These are phyloP conservation scores for Pogonus chalceus DNA, from an alignment of 1,140 invertebrate species.

Conservation along the genomic window DNA sequence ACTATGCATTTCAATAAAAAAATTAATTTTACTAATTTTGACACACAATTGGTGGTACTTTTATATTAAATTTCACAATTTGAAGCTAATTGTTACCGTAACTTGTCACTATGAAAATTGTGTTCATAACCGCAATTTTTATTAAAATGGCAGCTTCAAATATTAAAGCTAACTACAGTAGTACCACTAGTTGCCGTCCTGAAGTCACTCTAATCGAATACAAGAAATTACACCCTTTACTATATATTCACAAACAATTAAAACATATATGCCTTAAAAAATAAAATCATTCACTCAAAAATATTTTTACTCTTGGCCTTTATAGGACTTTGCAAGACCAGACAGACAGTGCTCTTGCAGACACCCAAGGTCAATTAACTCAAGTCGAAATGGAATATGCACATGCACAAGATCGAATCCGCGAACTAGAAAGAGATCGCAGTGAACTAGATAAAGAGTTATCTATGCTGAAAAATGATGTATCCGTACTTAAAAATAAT, in stretches of 20 bases:
- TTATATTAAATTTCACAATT: no score
- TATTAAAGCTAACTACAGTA: no score
- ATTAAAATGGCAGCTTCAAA: no score
- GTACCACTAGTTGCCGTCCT: no score
- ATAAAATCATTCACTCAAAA: no score
- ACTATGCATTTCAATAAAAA: no score
- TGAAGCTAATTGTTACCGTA: no score
- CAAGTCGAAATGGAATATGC: conserved; percentile 26
- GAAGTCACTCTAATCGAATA: background rate
- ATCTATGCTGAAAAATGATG: conserved; percentile 22
- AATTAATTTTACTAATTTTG: no score
- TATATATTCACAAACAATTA: background rate
- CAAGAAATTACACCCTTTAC: background rate
- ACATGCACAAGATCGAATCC: conserved; percentile 23
- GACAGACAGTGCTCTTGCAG: conserved; percentile 29
- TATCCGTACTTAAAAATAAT: conserved; percentile 26
- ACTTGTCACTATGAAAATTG: no score
- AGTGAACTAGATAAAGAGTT: conserved; percentile 22
- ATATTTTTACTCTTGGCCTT: conserved; percentile 1
- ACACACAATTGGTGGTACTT: no score
- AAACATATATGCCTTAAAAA: background rate
- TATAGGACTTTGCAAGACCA: conserved; percentile 33
- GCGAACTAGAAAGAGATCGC: conserved; percentile 18
- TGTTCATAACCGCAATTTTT: no score
- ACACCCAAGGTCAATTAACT: conserved; percentile 27